Evolutionary conservation across 2,797 vertebrate genomes (phyloP), one percentile per base, ranked within the genome.

Genomic region (Sebastes jordani): DNA sequence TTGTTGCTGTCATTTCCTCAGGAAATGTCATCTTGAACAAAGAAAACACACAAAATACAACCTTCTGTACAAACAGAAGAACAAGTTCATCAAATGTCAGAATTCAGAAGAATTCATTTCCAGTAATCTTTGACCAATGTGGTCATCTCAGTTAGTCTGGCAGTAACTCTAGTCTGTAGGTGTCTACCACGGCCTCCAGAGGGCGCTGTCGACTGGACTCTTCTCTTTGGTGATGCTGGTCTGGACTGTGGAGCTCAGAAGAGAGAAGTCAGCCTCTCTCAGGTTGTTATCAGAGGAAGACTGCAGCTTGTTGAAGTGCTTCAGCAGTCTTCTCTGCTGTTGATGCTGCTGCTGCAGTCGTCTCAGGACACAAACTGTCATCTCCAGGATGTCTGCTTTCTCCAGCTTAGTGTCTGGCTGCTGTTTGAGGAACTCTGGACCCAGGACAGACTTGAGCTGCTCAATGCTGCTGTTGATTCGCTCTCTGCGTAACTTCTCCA

Each of bases 401-500:
- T 95, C 94, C 83, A 95, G 92, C 89, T 96, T 96, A 59, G 93
- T 92, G 62, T 94, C 93, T 74, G 93, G 91, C 80, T 94, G 91
- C 55, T 94, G 89, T 60, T 89, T 84, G 49, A 92, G 90, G 86
- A 95, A 93, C 79, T 95, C 91, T 94, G 95, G 88, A 90, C 92
- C 74, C 82, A 91, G 81, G 52, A 92, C 77, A 74, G 59, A 67
- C 78, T 86, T 87, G 74, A 91, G 25, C 64, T 29, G 64, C 64
- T 67, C 64, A 56, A 91, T 90, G 83, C 89, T 89, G 89, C 76
- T 91, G 88, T 89, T 93, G 86, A 67, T 30, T 52, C 64, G 64
- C 86, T 93, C 92, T 88, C 89, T 87, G 64, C 89, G 89, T 91
- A 94, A 86, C 83, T 97, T 97, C 89, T 97, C 96, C 91, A 96